Conservation (phyloP, 2,888 invertebrate genomes). For the Cerceris ruficornis region DNA sequence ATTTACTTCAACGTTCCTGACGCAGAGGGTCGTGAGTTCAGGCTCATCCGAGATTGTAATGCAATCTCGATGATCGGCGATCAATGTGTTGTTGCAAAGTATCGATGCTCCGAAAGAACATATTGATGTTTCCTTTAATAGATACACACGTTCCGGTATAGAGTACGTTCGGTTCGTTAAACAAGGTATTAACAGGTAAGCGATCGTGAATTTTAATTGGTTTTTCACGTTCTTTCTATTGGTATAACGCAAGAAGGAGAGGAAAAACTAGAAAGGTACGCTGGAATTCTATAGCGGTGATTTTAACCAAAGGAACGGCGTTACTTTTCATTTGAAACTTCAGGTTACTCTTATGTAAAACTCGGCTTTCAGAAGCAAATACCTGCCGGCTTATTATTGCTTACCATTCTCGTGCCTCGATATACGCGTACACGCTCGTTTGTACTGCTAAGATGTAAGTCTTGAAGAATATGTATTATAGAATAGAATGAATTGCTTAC, state of each 20-base stretch:
- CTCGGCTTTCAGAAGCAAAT: slow-evolving; percentile 18
- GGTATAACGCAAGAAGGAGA: slow-evolving; percentile 1
- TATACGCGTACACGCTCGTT: neutral
- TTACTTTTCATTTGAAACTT: slow-evolving; percentile 16
- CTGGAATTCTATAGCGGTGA: slow-evolving; percentile 11
- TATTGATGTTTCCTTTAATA: neutral
- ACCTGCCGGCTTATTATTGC: slow-evolving; percentile 33
- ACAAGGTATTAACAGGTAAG: slow-evolving; percentile 17
- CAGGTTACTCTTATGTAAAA: slow-evolving; percentile 24
- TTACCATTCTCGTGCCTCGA: neutral
- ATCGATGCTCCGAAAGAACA: neutral
- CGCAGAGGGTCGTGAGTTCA: slow-evolving; percentile 43
- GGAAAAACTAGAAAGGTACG: slow-evolving; percentile 25
- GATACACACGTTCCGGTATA: slow-evolving; percentile 2
- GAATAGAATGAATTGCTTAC: slow-evolving; percentile 21
- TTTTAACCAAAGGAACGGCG: neutral
- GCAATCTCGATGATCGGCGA: slow-evolving; percentile 34
- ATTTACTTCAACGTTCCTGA: slow-evolving; percentile 70
- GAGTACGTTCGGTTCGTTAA: neutral
- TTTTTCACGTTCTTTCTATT: slow-evolving; percentile 36
- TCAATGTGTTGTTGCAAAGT: slow-evolving; percentile 29
- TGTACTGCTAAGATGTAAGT: slow-evolving; percentile 38
- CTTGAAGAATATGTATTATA: slow-evolving; percentile 52
- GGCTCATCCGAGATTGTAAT: slow-evolving; percentile 38
- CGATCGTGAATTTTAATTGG: slow-evolving; percentile 37